Evolutionary conservation across 1,140 invertebrate genomes (phyloP), one percentile per base, ranked within the genome.

Genomic region (Drosophila biarmipes): DNA sequence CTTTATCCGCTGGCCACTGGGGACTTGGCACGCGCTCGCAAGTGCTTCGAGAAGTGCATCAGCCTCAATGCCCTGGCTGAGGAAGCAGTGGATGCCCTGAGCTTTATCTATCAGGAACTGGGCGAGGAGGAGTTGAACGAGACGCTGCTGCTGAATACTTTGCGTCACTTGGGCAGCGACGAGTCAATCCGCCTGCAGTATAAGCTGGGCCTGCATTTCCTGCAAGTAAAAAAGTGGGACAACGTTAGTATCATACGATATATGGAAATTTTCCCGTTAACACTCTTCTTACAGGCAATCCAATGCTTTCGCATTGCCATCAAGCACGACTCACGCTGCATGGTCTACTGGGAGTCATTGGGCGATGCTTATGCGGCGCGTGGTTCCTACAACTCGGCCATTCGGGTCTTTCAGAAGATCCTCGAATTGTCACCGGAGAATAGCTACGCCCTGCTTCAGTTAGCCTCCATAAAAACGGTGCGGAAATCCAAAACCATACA

Each of bases 321-420:
- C 24, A 94, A 96, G 90, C 92, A 93, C 53, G 95, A 97, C 92
- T 93, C 95, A 4, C 93, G 91, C 61, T 95, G 96, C 91, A 94
- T 94, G 93, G 95, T 93, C 74, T 93, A 95, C 73, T 98, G 96
- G 96, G 97, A 98, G 93, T 96, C 96, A 72, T 93, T 98, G 80
- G 97, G 95, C 35, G 97, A 98, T 93, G 96, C 96, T 2, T 98
- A 98, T 92, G 94, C 96, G 67, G 93, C 94, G 10, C 93, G 97
- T 74, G 97, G 97, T 6, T 96, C 97, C 17, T 96, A 95, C 81
- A 96, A 95, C 35, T 97, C 97, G 11, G 96, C 97, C 14, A 92
- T 97, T 57, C 97, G 96, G 91, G 97, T 96, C 15, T 99, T 97
- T 92, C 94, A 96, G 56, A 95, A 95, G 93, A 95, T 95, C 19